Base-by-base conservation (phyloP, 2,113 vertebrate species). In the Collichthys lucidus region DNA sequence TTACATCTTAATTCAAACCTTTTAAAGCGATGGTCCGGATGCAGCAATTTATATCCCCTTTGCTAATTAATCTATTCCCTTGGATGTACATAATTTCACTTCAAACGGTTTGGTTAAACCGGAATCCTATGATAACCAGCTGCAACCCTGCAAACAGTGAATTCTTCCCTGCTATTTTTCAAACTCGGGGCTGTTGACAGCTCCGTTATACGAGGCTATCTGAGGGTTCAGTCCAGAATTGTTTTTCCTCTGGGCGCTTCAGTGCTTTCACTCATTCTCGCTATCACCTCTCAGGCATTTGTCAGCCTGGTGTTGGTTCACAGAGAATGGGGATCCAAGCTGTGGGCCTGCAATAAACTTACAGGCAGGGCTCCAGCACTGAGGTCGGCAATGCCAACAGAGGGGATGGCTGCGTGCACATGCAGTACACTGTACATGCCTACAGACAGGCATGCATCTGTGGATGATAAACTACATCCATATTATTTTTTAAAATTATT, bases 281-380 rank as follows among this genome's bases (percentile, higher is more conserved):
- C 82, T 68, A 66, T 88, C 68, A 88, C 82, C 61, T 85, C 83
- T 88, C 29, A 80, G 83, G 80, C 79, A 89, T 92, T 88, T 84
- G 82, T 84, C 88, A 86, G 80, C 73, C 64, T 73, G 56, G 57
- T 82, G 82, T 85, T 69, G 74, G 71, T 79, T 83, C 83, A 78
- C 84, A 79, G 70, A 74, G 53, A 80, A 77, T 63, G 62, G 57
- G 80, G 79, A 80, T 78, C 64, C 77, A 70, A 77, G 68, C 80
- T 72, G 61, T 31, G 24, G 53, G 29, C 31, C 75, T 66, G 68
- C 74, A 78, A 73, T 86, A 83, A 90, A 88, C 85, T 70, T 56
- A 47, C 68, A 77, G 53, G 50, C 82, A 6, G 57, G 42, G 22
- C 66, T 86, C 63, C 75, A 77, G 75, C 68, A 52, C 53, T 10